A percentile compares a stretch with the other conserved stretches of the same genome.
phyloP scores from a whole-genome alignment of 1,140 invertebrate species.

The Leptopilina clavipes region DNA sequence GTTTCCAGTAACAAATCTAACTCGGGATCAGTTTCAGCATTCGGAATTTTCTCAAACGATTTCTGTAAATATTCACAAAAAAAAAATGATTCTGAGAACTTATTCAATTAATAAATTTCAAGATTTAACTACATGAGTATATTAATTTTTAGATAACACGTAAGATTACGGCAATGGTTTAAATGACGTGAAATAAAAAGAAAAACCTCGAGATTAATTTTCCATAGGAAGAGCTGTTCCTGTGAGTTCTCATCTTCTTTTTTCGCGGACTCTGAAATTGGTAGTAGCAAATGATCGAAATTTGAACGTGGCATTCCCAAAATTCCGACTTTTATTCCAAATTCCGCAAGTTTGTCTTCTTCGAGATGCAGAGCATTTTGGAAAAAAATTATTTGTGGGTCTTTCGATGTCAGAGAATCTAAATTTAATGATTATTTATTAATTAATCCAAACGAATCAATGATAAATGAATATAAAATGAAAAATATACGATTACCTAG shows the following conservation, averaged over 20 bases:
- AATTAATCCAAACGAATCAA: neutral
- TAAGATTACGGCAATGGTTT: no score
- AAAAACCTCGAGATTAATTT: constrained; percentile 8
- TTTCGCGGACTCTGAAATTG: constrained; percentile 25
- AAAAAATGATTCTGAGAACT: no score
- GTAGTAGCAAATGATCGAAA: constrained; percentile 63
- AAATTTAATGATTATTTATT: neutral
- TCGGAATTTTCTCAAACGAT: constrained; percentile 50
- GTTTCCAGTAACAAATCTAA: constrained; percentile 45
- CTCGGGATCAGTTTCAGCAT: constrained; percentile 47
- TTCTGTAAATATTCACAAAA: constrained; percentile 42
- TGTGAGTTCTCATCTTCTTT: constrained; percentile 20
- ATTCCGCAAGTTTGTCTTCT: constrained; percentile 58
- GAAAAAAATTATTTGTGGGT: constrained; percentile 62
- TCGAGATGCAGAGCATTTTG: constrained; percentile 61
- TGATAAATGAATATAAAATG: neutral
- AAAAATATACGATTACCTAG: constrained; percentile 55
- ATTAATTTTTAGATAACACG: no score
- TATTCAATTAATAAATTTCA: no score
- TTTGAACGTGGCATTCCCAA: constrained; percentile 61
- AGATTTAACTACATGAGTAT: no score
- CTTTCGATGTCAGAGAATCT: constrained; percentile 40
- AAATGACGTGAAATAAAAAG: no score
- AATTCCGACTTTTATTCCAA: constrained; percentile 67
- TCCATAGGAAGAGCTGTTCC: neutral